Percentiles rank a stretch among this genome's conserved stretches.
phyloP scores from a whole-genome alignment of 1,140 invertebrate species.

The Eubasilissa regina region DNA sequence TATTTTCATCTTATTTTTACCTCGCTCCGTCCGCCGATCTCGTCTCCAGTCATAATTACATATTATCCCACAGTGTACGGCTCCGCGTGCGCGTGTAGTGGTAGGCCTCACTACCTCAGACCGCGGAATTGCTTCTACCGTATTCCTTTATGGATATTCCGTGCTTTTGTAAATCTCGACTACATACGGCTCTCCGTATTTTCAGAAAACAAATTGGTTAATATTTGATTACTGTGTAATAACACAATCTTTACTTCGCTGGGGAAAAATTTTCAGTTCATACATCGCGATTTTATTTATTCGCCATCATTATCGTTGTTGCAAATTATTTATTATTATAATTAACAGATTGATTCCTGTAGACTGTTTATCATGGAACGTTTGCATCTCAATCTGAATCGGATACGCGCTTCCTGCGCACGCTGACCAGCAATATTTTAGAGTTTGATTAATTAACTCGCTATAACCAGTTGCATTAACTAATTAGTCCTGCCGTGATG shows the following conservation, averaged over 20 bases:
- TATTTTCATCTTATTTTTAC: slow-evolving; percentile 57
- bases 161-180: slow-evolving; percentile 43
- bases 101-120: slow-evolving; percentile 38
- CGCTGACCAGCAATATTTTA: not conserved
- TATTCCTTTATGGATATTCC: slow-evolving; percentile 43
- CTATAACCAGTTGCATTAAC: not conserved
- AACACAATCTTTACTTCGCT: not conserved
- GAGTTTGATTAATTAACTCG: not conserved
- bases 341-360: too few species aligned
- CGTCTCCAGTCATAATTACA: slow-evolving; percentile 59
- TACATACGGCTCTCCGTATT: not conserved
- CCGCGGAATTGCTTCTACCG: slow-evolving; percentile 35
- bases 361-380: too few species aligned
- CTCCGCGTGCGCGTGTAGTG: slow-evolving; percentile 23
- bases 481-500: too few species aligned
- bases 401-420: slow-evolving; percentile 36
- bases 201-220: slow-evolving; percentile 11
- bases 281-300: too few species aligned
- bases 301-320: not conserved
- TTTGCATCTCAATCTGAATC: slow-evolving; percentile 36
- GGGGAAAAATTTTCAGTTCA: too few species aligned
- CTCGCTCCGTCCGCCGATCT: slow-evolving; percentile 56
- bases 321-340: too few species aligned
- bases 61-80: slow-evolving; percentile 58
- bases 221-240: slow-evolving; percentile 4